Conservation (phyloP, 2,113 vertebrate genomes). For the Egretta garzetta region DNA sequence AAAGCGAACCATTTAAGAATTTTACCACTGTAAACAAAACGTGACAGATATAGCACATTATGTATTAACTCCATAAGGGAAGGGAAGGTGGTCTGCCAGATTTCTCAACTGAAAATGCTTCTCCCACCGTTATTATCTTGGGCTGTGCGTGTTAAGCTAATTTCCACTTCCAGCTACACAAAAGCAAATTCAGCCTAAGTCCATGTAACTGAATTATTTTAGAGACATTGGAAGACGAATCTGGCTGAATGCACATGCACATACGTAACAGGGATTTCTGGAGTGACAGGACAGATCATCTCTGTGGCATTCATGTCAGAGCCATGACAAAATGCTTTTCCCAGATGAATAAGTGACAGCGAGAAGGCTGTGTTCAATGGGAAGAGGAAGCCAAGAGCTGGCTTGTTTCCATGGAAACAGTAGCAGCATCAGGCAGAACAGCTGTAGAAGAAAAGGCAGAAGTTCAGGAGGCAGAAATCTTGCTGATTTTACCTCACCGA, state of each 20-base stretch:
- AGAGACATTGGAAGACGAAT: background rate
- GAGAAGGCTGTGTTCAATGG: slow-evolving; percentile 86
- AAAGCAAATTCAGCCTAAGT: background rate
- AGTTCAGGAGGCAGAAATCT: slow-evolving; percentile 66
- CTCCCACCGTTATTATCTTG: background rate
- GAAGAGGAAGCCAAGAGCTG: slow-evolving; percentile 87
- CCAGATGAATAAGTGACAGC: slow-evolving; percentile 79
- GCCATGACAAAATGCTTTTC: slow-evolving; percentile 71
- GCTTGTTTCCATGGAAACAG: slow-evolving; percentile 94
- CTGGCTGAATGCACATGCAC: background rate
- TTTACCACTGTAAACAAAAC: slow-evolving; percentile 20
- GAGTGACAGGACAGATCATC: slow-evolving; percentile 61
- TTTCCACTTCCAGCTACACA: background rate
- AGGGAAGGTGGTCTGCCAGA: background rate
- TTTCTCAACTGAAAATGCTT: slow-evolving; percentile 51
- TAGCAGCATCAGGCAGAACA: slow-evolving; percentile 83
- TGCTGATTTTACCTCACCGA: slow-evolving; percentile 45
- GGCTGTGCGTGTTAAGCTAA: background rate
- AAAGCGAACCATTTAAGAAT: background rate
- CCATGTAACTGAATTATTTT: background rate
- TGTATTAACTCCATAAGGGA: background rate
- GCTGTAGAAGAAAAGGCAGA: slow-evolving; percentile 74
- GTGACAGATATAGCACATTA: background rate
- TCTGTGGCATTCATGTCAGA: slow-evolving; percentile 69
- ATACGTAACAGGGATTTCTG: slow-evolving; percentile 35